Evolutionary conservation across 2,113 vertebrate species (phyloP).

Genomic region (Bathybates hornii): DNA sequence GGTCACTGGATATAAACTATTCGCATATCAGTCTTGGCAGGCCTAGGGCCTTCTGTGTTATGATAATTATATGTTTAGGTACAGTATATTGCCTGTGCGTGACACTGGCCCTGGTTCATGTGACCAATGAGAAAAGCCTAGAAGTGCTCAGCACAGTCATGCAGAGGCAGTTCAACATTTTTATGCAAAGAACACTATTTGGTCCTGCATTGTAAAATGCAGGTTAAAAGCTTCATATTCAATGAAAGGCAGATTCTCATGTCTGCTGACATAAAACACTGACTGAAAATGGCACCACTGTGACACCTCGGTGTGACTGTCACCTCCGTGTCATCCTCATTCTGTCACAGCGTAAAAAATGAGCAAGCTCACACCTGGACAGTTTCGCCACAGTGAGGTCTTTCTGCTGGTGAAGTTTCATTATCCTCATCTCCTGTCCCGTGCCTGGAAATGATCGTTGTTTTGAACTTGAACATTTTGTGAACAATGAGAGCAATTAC

Average conservation of each 20-base stretch:
- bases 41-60: background rate
- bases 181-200: background rate
- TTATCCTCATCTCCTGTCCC: background rate
- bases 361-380: background rate
- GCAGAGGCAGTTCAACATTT: background rate
- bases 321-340: background rate
- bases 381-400: background rate
- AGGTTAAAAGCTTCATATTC: accelerated
- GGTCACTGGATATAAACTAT: background rate
- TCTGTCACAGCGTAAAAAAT: background rate
- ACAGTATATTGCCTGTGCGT: background rate
- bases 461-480: background rate
- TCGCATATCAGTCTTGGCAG: background rate
- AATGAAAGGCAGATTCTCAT: background rate
- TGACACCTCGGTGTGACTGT: background rate
- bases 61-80: background rate
- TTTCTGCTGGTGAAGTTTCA: background rate
- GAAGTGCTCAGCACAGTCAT: background rate
- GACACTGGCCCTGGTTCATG: background rate
- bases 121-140: background rate
- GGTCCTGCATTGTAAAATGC: background rate
- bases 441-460: background rate
- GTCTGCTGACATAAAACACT: background rate
- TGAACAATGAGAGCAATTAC: background rate
- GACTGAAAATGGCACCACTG: background rate